Base-by-base conservation (phyloP, 2,113 vertebrate genomes). In the Gallinago undulata region DNA sequence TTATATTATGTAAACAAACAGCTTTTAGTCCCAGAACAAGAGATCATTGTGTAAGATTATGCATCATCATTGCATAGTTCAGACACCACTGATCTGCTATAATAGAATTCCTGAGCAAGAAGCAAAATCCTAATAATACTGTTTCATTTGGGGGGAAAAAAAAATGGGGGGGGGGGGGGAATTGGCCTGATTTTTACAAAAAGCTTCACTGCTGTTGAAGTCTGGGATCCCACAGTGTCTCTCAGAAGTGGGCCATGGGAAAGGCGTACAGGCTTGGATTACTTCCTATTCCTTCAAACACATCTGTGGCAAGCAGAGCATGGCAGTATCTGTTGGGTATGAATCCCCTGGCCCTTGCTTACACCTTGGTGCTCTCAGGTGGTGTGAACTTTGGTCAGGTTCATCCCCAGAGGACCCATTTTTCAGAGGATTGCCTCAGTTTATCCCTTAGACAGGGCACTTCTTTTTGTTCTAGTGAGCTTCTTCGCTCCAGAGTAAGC, bases 1-100 rank as follows among this genome's bases (percentile, higher is more conserved):
- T 82, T 87, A 81, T 62, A 9, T 39, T 72, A 51, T 67, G 89
- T 91, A 96, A 96, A 95, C 92, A 96, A 91, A 31, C n/a, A 89
- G 93, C 77, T 94, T 94, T 96, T 39, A 94, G 81, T 87, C 74
- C 45, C 70, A 89, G 89, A 94, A 93, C 84, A 94, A 91, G 90
- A 91, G 89, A 69, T 53, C 7, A 0, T 91, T 95, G 81, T 87
- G 81, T 63, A 95, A 87, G 79, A 55, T 27, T 47, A 39, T 57
- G 78, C 84, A 93, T 92, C 91, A 76, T 39, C 41, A 19, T 55
- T 84, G 70, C 91, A 19, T 39, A 73, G 57, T 90, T 84, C 66
- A 45, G 77, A 85, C 81, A 87, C 16, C 39, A 12, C 67, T 22
- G 67, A 62, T 79, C 45, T 43, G 77, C 33, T 30, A 25, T 13